Evolutionary conservation across 2,113 vertebrate species (phyloP), one percentile per base, ranked within the genome.

Genomic region (Candoia aspera): DNA sequence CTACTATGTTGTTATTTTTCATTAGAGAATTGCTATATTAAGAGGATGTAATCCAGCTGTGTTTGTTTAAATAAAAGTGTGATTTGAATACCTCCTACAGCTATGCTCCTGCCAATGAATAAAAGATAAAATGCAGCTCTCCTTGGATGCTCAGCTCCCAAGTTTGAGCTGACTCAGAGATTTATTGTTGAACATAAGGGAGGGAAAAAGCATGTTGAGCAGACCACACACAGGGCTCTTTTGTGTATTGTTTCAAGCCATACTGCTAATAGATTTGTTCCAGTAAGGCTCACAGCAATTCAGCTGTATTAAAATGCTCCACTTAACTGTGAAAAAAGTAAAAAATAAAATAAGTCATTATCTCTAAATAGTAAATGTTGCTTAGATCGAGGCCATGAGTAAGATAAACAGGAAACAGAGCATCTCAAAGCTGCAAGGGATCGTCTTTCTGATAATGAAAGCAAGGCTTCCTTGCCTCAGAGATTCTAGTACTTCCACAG

Each of bases 41-140:
- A 97, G 97, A 98, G 97, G 97, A 97, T 97, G 97, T 64, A 95
- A 98, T 98, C 98, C 98, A 98, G 97, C 98, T 98, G 98, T 98
- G 98, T 98, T 98, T 98, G 97, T 98, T 98, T 98, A 98, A 98
- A 98, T 98, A 98, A 98, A 98, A 98, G 97, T 98, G 97, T 97
- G 97, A 98, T 98, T 98, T 98, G 97, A 98, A 98, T 98, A 97
- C 98, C 97, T 98, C 98, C 97, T 98, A 97, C 97, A 98, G 98
- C 97, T 98, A 97, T 97, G 97, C 97, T 97, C 97, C 97, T 98
- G 97, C 97, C 98, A 98, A 97, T 98, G 97, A 98, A 98, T 98
- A 98, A 98, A 98, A 98, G 97, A 98, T 98, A 97, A 97, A 98
- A 97, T 96, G 96, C 94, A 86, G 95, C 95, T 95, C 96, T 97